Percentiles rank a stretch among this genome's conserved stretches.
phyloP scores from a whole-genome alignment of 2,113 vertebrate genomes.

The Mohoua ochrocephala region DNA sequence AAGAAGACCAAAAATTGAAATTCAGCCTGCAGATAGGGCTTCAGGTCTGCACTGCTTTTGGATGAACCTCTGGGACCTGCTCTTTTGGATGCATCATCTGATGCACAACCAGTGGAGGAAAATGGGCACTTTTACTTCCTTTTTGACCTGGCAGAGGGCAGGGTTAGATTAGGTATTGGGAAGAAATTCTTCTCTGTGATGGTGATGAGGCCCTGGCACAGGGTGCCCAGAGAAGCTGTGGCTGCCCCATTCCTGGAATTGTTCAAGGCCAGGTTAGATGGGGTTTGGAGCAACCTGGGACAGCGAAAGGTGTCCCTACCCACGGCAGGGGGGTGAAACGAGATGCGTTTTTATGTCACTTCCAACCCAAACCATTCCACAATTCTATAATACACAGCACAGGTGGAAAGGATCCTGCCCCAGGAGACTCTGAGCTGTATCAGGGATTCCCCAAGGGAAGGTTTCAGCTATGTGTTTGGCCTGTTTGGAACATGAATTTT shows the following conservation, averaged over 20 bases:
- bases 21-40: not conserved
- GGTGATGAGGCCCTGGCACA: not conserved
- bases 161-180: not conserved
- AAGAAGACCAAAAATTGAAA: not conserved
- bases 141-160: not conserved
- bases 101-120: not conserved
- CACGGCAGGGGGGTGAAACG: accelerated
- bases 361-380: not conserved
- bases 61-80: not conserved
- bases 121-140: not conserved
- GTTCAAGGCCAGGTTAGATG: not conserved
- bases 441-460: not conserved
- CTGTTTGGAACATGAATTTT: not conserved
- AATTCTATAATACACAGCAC: accelerated
- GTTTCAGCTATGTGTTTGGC: not conserved
- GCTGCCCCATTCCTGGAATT: not conserved
- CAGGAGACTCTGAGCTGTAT: not conserved
- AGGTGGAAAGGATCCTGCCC: not conserved
- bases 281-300: not conserved
- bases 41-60: not conserved
- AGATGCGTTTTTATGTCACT: not conserved
- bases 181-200: not conserved
- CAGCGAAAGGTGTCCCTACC: not conserved
- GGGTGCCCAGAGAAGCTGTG: not conserved
- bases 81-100: not conserved